These are phyloP conservation scores for Ictidomys tridecemlineatus DNA, from an alignment of 2,113 vertebrate genomes.

Conservation along the genomic window DNA sequence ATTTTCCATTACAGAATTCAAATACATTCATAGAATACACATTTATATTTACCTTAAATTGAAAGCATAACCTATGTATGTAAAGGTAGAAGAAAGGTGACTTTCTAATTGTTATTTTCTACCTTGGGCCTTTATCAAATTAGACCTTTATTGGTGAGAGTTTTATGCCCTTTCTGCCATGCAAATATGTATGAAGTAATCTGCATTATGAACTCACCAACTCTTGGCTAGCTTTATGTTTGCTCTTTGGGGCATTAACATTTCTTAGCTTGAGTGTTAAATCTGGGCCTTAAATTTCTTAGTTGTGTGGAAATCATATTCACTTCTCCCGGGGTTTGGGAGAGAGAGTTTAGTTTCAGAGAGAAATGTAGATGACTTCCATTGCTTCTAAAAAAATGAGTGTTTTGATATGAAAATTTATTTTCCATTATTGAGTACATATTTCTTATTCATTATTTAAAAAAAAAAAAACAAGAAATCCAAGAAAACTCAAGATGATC, in stretches of 20 bases:
- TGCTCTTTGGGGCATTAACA: neutral
- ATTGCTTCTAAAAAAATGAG: conserved; percentile 22
- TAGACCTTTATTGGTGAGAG: neutral
- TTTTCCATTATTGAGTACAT: neutral
- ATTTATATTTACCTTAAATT: conserved; percentile 18
- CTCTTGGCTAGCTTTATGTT: neutral
- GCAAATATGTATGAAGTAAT: neutral
- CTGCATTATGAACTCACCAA: neutral
- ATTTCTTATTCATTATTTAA: conserved; percentile 15
- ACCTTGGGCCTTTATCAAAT: neutral
- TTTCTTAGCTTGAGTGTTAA: neutral
- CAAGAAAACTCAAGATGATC: conserved; percentile 2
- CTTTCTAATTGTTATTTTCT: conserved; percentile 3
- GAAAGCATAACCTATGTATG: conserved; percentile 13
- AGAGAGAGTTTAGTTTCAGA: conserved; percentile 29
- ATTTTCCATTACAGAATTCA: conserved; percentile 36
- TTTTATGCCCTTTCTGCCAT: neutral
- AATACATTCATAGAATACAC: conserved; percentile 5
- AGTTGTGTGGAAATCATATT: conserved; percentile 5
- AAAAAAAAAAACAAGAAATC: conserved; percentile 17
- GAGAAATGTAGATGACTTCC: neutral
- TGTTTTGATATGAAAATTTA: conserved; percentile 38
- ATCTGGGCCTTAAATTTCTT: conserved; percentile 11
- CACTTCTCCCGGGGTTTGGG: neutral
- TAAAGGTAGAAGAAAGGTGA: neutral